phyloP scores from a whole-genome alignment of 1,140 invertebrate genomes.

The Zaprionus africanus region DNA sequence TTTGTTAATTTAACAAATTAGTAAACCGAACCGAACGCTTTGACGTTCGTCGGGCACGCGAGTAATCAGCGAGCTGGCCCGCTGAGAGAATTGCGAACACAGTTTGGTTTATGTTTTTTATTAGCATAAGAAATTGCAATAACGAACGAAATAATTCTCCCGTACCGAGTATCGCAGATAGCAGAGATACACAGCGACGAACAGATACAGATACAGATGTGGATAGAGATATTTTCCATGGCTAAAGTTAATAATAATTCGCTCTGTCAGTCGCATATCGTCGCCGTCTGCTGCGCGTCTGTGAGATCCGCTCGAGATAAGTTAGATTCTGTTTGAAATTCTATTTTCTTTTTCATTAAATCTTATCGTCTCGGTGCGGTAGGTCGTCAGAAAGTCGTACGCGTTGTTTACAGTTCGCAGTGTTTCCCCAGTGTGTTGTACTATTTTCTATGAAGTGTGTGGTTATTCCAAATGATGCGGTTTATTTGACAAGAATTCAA shows the following conservation, averaged over 20 bases:
- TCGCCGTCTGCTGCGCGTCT: constrained; percentile 41
- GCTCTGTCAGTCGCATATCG: constrained; percentile 45
- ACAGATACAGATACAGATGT: not conserved
- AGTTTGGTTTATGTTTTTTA: constrained; percentile 67
- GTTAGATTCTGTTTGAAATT: constrained; percentile 17
- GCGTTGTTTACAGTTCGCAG: constrained; percentile 4
- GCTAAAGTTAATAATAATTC: constrained; percentile 24
- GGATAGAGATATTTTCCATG: constrained; percentile 15
- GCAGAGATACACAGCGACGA: not conserved
- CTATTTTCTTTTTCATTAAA: constrained; percentile 29
- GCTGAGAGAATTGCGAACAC: constrained; percentile 43
- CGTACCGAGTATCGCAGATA: not conserved
- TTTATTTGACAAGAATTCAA: constrained; percentile 5
- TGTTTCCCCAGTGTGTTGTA: not conserved
- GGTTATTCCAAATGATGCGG: constrained; percentile 22
- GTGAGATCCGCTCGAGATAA: constrained; percentile 54
- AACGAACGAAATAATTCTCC: constrained; percentile 3
- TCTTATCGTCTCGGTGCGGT: constrained; percentile 44
- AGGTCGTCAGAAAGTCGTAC: constrained; percentile 32
- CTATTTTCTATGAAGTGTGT: not conserved
- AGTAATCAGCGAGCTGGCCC: constrained; percentile 6
- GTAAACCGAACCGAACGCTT: constrained; percentile 27
- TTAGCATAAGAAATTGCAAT: constrained; percentile 75
- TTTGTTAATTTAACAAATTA: constrained; percentile 42
- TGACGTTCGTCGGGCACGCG: constrained; percentile 12